Base-by-base conservation (phyloP, 2,113 vertebrate species). In the Thamnophis sirtalis region DNA sequence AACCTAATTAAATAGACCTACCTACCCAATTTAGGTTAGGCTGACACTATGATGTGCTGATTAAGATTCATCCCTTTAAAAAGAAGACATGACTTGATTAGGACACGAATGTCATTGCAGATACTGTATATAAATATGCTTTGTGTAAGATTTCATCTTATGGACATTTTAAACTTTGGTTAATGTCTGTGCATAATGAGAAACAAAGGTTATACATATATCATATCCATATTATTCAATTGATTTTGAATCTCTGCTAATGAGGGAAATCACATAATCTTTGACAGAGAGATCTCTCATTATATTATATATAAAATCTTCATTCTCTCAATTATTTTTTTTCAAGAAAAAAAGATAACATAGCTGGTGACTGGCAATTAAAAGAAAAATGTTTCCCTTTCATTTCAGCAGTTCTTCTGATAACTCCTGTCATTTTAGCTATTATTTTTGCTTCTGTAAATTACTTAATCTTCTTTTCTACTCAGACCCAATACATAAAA, bases 241-340 rank as follows among this genome's bases (percentile, higher is more conserved):
- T 89, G 56, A 7, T 60, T 68, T 43, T 87, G 13, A 55, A 15
- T 80, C 3, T 33, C 21, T 56, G 4, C 1, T 87, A 54, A 5
- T 38, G 91, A 86, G 19, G 54, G 91, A 90, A 93, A 28, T 10
- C 10, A 0, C 68, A 51, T 26, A 1, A 38, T 84, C 88, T 54
- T 90, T 96, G 68, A 54, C 22, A 88, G 0, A 93, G 49, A 93
- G 90, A 92, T 33, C 93, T 0, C 68, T 58, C 10, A 53, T 13
- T 6, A 0, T 55, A 21, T 88, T 58, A 91, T 26, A 24, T 58
- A 63, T 68, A 43, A 43, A 43, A 89, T 56, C 38, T 86, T 0
- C 0, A 84, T 92, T 91, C 63, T 51, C 48, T 7, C 55, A n/a
- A n/a, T 4, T 1, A 80, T 0, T 0, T 28, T 33, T 91, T 11